Evolutionary conservation across 2,888 invertebrate genomes (phyloP), one percentile per base, ranked within the genome.

Genomic region (Sericinus montela): DNA sequence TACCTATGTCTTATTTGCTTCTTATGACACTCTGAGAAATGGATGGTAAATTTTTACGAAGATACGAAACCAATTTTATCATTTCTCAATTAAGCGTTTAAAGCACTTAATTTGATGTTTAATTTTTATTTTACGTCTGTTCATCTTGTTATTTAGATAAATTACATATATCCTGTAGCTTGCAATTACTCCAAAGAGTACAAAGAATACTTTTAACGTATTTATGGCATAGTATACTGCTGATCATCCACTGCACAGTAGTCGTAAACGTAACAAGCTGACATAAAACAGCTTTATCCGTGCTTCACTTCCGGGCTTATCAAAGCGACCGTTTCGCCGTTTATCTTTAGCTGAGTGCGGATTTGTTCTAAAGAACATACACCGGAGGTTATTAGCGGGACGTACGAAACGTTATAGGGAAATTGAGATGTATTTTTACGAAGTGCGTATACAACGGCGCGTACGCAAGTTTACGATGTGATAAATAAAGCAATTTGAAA

Each of bases 291-390:
- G 13, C 9, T 23, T 23, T 39, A 39, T 8, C 25, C 8, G 13
- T 25, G 25, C 25, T 39, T 39, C 23, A 25, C 13, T 25, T 47
- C 25, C 35, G 44, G 43, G 43, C 43, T 25, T 39, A 25, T 25
- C 25, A 11, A 23, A 13, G 23, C n/a, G 11, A 15, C 47, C 43
- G 38, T 47, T 51, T 39, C 28, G 39, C 37, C 47, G 47, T 43
- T 40, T 47, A 51, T 51, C 46, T 51, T 6, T 11, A 30, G 52
- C 44, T 47, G 52, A 39, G 47, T 42, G 30, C 44, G 39, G 46
- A 16, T 45, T 30, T 30, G 19, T 5, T 3, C 30, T 13, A 11
- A n/a, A 30, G 30, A n/a, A 30, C 11, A 30, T 30, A 10, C 11
- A 30, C n/a, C 11, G 4, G 4, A 30, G 30, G 11, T 30, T 11